Evolutionary conservation across 2,113 vertebrate genomes (phyloP), one percentile per base, ranked within the genome.

Genomic region (Gambusia affinis): DNA sequence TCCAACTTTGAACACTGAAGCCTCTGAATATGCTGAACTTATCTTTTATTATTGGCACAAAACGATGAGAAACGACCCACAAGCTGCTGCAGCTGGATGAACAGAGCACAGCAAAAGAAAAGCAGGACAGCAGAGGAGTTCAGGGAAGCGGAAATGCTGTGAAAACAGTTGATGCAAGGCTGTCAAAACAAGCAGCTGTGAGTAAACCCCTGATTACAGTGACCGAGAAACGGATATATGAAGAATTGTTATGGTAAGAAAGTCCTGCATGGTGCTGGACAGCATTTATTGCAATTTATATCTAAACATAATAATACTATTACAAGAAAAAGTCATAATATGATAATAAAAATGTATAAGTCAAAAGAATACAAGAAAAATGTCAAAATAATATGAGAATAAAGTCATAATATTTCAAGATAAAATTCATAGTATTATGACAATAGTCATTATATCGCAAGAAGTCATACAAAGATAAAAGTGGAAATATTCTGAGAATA

Each of bases 181-280:
- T 84, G 83, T 88, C 88, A 83, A 77, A 89, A 77, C 75, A 84
- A 72, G 44, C 31, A 66, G 79, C 81, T 82, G 87, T 73, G 79
- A 84, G 68, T 75, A 79, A 87, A 86, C 65, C 39, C 24, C 27
- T 73, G 83, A 88, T 77, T 83, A 85, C 69, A 72, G 66, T 57
- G 51, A 42, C 6, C 22, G 37, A 67, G 64, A 39, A 54, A 72
- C 60, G 57, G 24, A 30, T 33, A 63, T 65, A 64, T 39, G 60
- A 51, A 35, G 44, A 7, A 15, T 66, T 69, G 72, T 71, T 39
- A 57, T 71, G 75, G 64, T 70, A 72, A 85, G 60, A 72, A 54
- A 57, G 73, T 63, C 33, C 1, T 37, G 29, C 8, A 29, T 0
- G 37, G 70, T 42, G 81, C 73, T 39, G 74, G 17, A 42, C 39